Conservation (phyloP, 2,113 vertebrate genomes). For the Podocnemis expansa region DNA sequence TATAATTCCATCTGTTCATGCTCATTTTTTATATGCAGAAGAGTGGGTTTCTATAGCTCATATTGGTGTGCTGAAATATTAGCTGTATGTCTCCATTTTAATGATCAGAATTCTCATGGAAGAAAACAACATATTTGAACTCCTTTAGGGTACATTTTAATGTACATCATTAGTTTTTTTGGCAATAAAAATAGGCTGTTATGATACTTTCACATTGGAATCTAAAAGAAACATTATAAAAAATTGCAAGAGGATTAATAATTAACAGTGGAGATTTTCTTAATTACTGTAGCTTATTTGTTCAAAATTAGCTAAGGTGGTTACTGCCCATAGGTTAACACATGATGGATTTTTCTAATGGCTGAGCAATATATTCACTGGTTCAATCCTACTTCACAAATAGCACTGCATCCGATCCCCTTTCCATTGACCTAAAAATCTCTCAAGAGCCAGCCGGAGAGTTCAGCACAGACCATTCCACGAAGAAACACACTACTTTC, state of each 20-base stretch:
- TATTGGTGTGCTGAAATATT: neutral
- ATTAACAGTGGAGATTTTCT: slow-evolving; percentile 33
- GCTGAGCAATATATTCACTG: neutral
- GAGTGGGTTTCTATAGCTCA: neutral
- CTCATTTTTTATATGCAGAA: neutral
- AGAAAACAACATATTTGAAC: neutral
- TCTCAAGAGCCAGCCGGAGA: neutral
- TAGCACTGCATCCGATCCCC: neutral
- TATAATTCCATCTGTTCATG: slow-evolving; percentile 31
- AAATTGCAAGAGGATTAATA: slow-evolving; percentile 32
- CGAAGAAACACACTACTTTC: neutral
- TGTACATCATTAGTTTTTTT: neutral
- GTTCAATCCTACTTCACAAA: neutral
- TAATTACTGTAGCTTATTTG: slow-evolving; percentile 48
- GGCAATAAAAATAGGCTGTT: neutral
- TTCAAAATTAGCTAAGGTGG: neutral
- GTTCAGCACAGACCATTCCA: neutral
- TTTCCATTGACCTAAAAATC: neutral
- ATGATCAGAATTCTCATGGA: neutral
- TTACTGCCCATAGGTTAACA: slow-evolving; percentile 34
- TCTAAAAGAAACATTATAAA: slow-evolving; percentile 25
- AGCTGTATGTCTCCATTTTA: neutral
- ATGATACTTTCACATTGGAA: neutral
- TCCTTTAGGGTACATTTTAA: neutral
- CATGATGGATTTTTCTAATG: slow-evolving; percentile 7